A percentile compares a stretch with the other conserved stretches of the same genome.
Conservation (phyloP, 2,797 vertebrate genomes). For the Menidia menidia region DNA sequence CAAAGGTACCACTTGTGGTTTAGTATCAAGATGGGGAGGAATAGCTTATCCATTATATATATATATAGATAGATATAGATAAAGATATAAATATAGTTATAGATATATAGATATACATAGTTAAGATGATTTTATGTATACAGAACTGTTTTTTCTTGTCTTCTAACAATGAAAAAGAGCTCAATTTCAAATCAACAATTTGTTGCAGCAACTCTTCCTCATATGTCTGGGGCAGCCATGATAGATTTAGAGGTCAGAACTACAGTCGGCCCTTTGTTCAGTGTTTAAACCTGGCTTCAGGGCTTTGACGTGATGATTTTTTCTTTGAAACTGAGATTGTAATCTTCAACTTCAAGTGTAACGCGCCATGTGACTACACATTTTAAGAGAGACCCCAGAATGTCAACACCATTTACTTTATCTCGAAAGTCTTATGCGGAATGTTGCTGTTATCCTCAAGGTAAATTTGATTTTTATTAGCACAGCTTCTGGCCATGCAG, state of each 20-base stretch:
- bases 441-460: conserved; percentile 19
- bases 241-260: background rate
- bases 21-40: no score
- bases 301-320: background rate
- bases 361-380: background rate
- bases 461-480: conserved; percentile 18
- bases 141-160: no score
- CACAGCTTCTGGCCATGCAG: background rate
- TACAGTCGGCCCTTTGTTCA: background rate
- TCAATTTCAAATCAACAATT: no score
- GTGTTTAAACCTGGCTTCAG: background rate
- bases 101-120: no score
- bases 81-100: no score
- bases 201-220: background rate
- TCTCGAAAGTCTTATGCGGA: conserved; percentile 10
- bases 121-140: no score
- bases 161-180: no score
- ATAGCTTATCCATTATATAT: no score
- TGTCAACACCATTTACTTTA: background rate
- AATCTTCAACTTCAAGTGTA: background rate
- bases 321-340: background rate
- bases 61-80: no score
- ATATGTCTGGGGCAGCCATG: background rate
- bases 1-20: no score
- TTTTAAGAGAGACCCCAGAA: background rate